These are phyloP conservation scores for Sebastes taczanowskii DNA, from an alignment of 2,797 vertebrate genomes.

Conservation along the genomic window DNA sequence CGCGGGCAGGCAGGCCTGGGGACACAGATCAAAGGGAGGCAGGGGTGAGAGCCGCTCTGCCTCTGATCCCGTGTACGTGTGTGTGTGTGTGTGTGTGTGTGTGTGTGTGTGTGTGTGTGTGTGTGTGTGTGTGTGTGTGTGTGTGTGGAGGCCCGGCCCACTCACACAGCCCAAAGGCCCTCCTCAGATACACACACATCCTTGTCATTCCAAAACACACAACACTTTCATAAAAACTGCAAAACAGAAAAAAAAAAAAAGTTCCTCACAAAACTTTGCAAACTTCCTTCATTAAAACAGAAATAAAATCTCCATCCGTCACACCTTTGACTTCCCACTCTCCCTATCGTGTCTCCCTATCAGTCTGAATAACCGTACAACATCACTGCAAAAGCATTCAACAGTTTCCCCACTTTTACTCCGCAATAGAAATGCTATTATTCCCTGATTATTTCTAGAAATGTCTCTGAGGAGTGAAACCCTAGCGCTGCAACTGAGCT, in stretches of 20 bases:
- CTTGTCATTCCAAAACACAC: constrained; percentile 80
- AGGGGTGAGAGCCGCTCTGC: constrained; percentile 86
- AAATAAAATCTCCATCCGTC: constrained; percentile 46
- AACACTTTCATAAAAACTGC: constrained; percentile 73
- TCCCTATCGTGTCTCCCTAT: not conserved
- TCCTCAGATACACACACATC: constrained; percentile 55
- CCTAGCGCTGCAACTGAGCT: constrained; percentile 41
- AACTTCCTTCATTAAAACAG: constrained; percentile 66
- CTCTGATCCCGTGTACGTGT: constrained; percentile 87
- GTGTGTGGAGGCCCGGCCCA: constrained; percentile 68
- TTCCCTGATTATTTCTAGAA: constrained; percentile 29
- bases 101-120: constrained; percentile 42
- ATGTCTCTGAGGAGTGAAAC: constrained; percentile 48
- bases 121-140: constrained; percentile 38
- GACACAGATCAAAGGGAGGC: constrained; percentile 98
- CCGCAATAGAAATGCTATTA: not conserved
- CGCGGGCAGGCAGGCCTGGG: constrained; percentile 92
- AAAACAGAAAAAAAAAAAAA: constrained; percentile 68
- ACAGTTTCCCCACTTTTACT: constrained; percentile 9
- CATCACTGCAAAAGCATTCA: not conserved
- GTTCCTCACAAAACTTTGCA: constrained; percentile 64
- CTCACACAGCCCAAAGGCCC: constrained; percentile 80
- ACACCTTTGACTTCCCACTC: constrained; percentile 12
- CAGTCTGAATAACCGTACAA: not conserved
- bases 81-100: constrained; percentile 42